Base-by-base conservation (phyloP, 2,797 vertebrate genomes). In the Xenentodon cancila region DNA sequence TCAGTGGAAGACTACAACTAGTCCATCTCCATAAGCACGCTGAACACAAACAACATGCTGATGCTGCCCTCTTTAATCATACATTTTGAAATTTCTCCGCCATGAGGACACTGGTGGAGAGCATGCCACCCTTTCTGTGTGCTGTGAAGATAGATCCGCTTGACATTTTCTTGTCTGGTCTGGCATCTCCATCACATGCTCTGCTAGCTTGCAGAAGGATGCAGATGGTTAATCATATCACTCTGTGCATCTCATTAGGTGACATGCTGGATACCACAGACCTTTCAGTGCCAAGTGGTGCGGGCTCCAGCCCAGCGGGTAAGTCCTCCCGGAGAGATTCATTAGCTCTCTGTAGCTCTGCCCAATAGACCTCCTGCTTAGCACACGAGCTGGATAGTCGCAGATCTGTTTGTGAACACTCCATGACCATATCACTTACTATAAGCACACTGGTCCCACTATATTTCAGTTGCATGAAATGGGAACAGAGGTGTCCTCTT, bases 261-360 rank as follows among this genome's bases (percentile, higher is more conserved):
- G 94, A 91, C 83, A 96, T 94, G 94, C 86, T 96, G 91, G 93
- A 93, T 86, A 92, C 93, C 57, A 74, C 93, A 84, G 95, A 96
- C 89, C 94, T 96, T 84, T 85, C 95, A 80, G 93, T 96, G 94
- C 94, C 95, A 94, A 96, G 95, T 88, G 93, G 95, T 93, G 91
- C 90, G 86, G 93, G 94, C 90, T 94, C 89, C 84, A 94, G 96
- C 92, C 96, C 96, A 85, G 95, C 92, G 83, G 95, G 95, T 95
- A 86, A 94, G 95, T 94, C 85, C 64, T 61, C 82, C 84, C 72
- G 79, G 85, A 82, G 86, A 87, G 84, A 87, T 84, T 84, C 86
- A 86, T 91, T 80, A 86, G 85, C 83, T 84, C 70, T 89, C 72
- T 88, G 87, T 88, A 79, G 86, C 78, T 71, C 72, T 87, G 88